Base-by-base conservation (phyloP, 2,113 vertebrate species). In the Pteropus alecto region DNA sequence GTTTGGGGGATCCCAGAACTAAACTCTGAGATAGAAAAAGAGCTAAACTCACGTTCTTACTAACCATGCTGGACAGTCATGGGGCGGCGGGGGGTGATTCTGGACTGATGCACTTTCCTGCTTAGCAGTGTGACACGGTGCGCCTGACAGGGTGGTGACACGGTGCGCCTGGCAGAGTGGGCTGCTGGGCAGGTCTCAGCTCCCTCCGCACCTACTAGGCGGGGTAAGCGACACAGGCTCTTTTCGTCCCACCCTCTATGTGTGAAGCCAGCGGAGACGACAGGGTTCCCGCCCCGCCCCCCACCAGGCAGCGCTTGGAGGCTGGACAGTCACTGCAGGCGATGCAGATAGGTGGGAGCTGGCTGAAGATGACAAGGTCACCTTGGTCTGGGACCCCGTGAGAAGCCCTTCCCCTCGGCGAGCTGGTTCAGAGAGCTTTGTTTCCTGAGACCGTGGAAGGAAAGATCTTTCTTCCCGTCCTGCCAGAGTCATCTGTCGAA, bases 401-500 rank as follows among this genome's bases (percentile, higher is more conserved):
- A 83, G 56, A 35, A 26, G n/a, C 38, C 46, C 33, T 58, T n/a
- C 41, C 33, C 54, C 24, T 73, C 24, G 1, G n/a, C 56, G 81
- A 56, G 35, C 61, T 91, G 63, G 93, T 87, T 91, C 68, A 77
- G 68, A 68, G 77, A 85, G 43, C 84, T 87, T 83, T 70, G 79
- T 89, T 97, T 87, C 89, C 43, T 28, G 5, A 89, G 79, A 63
- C 48, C 41, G 33, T 13, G 6, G 7, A 11, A 26, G 67, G 63
- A 95, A 71, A 73, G 60, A 22, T 71, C 10, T 38, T 85, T 94
- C 86, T 58, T 26, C 60, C 3, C 56, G 28, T 83, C 30, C 63
- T 84, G 60, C 90, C 74, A 90, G 74, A 77, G 63, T 48, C 63
- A 61, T 88, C 92, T 84, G 93, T 91, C 70, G 84, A 43, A 77